Conservation (phyloP, 1,140 invertebrate species). For the Chymomyza costata region DNA sequence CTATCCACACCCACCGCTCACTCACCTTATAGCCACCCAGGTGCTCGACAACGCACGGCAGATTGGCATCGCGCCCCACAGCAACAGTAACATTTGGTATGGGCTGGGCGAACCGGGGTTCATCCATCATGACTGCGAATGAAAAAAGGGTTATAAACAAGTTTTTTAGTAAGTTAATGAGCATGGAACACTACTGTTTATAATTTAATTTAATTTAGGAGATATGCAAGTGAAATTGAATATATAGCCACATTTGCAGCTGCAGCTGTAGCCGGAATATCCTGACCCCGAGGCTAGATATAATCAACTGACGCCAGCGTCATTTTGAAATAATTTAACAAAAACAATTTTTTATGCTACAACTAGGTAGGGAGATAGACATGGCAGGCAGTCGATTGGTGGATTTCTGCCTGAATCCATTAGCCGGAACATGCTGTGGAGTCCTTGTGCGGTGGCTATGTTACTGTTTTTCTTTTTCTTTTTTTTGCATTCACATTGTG, state of each 20-base stretch:
- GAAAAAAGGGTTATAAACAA: slow-evolving; percentile 37
- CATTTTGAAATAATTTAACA: slow-evolving; percentile 72
- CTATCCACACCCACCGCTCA: slow-evolving; percentile 1
- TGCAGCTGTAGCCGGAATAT: slow-evolving; percentile 49
- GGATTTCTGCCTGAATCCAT: slow-evolving; percentile 24
- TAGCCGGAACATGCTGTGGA: slow-evolving; percentile 7
- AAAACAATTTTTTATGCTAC: slow-evolving; percentile 63
- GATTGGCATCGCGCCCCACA: slow-evolving; percentile 88
- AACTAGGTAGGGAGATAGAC: slow-evolving; percentile 7
- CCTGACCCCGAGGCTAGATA: slow-evolving; percentile 65
- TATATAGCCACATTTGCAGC: slow-evolving; percentile 1
- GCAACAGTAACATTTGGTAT: slow-evolving; percentile 93
- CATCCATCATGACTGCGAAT: slow-evolving; percentile 84
- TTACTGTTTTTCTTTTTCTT: slow-evolving; percentile 35
- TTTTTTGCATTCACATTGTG: slow-evolving; percentile 58
- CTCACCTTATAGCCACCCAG: slow-evolving; percentile 90
- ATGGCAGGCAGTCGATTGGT: slow-evolving; percentile 44
- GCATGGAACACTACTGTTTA: slow-evolving; percentile 19
- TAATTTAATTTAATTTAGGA: slow-evolving; percentile 34
- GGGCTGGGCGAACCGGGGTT: slow-evolving; percentile 88
- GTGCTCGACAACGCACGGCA: slow-evolving; percentile 92
- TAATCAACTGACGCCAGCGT: slow-evolving; percentile 57
- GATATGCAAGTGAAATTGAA: no score
- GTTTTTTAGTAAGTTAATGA: slow-evolving; percentile 54
- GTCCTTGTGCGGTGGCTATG: slow-evolving; percentile 12